phyloP scores from a whole-genome alignment of 2,113 vertebrate species.

The Carettochelys insculpta region DNA sequence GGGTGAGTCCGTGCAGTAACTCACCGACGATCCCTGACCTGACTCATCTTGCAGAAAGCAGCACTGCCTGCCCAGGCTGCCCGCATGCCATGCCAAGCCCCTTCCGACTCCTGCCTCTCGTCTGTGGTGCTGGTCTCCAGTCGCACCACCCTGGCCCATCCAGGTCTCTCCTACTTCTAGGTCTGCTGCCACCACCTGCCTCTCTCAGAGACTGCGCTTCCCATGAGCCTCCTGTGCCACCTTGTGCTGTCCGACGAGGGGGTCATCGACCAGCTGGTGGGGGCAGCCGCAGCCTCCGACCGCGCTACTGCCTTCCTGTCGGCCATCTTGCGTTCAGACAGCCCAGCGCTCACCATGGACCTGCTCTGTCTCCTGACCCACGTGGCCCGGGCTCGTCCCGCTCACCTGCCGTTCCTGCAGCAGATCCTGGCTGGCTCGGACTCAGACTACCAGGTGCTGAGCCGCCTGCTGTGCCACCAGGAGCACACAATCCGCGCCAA shows the following conservation, averaged over 20 bases:
- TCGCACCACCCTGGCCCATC: not conserved
- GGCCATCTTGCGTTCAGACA: slow-evolving; percentile 61
- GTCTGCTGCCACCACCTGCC: slow-evolving; percentile 80
- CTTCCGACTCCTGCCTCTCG: not conserved
- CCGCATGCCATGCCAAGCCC: not conserved
- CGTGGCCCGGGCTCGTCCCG: slow-evolving; percentile 67
- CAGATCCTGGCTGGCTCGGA: slow-evolving; percentile 64
- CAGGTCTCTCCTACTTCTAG: slow-evolving; percentile 70
- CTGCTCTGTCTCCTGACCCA: slow-evolving; percentile 85
- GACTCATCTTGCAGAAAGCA: no score
- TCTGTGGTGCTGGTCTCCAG: rapidly evolving
- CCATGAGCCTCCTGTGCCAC: slow-evolving; percentile 85
- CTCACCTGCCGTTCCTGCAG: slow-evolving; percentile 70
- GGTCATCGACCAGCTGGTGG: slow-evolving; percentile 75
- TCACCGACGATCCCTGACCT: no score
- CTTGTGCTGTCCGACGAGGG: slow-evolving; percentile 79
- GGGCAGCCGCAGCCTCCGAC: slow-evolving; percentile 55
- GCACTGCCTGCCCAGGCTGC: no score
- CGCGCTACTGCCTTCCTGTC: slow-evolving; percentile 60
- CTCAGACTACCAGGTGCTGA: slow-evolving; percentile 47
- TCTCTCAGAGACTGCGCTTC: slow-evolving; percentile 76
- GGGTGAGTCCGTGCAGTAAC: no score
- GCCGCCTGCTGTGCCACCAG: slow-evolving; percentile 73
- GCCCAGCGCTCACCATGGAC: slow-evolving; percentile 77
- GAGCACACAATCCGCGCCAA: slow-evolving; percentile 79